These are phyloP conservation scores for Acronicta psi DNA, from an alignment of 2,888 invertebrate genomes.

Conservation along the genomic window DNA sequence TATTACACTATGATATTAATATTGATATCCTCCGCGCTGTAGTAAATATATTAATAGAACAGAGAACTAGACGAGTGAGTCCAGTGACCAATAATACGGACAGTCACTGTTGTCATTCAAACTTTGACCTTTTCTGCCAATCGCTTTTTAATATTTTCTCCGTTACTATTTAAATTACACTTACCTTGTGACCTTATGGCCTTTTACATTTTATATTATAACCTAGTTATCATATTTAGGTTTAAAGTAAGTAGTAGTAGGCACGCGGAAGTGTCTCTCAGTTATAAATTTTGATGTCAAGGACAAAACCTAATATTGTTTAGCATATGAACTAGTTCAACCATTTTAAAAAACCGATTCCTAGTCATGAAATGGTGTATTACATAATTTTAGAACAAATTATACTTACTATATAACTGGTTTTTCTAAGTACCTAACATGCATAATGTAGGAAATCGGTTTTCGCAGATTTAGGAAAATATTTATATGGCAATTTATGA, in stretches of 20 bases:
- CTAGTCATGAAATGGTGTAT: too few relatives aligned
- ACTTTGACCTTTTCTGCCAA: constrained; percentile 23
- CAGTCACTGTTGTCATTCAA: constrained; percentile 12
- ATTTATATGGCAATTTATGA: too few relatives aligned
- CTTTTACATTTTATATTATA: not conserved
- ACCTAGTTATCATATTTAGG: not conserved
- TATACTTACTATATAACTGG: not conserved
- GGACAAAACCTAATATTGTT: constrained; percentile 4
- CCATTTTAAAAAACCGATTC: too few relatives aligned
- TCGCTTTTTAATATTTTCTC: constrained; percentile 1
- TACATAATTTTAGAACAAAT: too few relatives aligned
- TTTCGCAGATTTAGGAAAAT: too few relatives aligned
- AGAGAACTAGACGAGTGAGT: constrained; percentile 13
- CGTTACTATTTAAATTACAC: not conserved
- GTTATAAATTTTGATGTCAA: constrained; percentile 17
- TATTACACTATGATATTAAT: too few relatives aligned
- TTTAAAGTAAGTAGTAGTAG: not conserved
- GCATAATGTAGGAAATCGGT: not conserved
- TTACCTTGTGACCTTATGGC: constrained; percentile 2
- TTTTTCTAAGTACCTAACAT: not conserved
- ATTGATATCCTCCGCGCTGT: not conserved
- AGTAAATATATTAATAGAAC: constrained; percentile 13
- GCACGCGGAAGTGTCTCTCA: constrained; percentile 1
- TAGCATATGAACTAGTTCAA: too few relatives aligned
- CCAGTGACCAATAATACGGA: not conserved